Percentiles rank a stretch among this genome's conserved stretches.
phyloP scores from a whole-genome alignment of 2,888 invertebrate genomes.

The Bedellia somnulentella region DNA sequence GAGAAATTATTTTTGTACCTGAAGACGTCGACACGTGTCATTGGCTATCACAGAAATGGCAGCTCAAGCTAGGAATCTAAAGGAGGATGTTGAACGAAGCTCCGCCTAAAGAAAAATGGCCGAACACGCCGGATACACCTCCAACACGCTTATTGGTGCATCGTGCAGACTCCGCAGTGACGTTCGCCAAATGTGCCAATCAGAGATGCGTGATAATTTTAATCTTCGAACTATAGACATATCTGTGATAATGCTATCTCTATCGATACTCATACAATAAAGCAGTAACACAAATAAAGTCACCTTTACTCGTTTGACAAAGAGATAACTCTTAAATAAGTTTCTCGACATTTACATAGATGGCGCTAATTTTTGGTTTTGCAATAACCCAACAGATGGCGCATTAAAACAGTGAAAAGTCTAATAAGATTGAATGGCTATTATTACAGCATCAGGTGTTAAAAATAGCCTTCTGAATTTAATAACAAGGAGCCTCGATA shows the following conservation, averaged over 20 bases:
- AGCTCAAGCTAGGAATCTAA: conserved; percentile 55
- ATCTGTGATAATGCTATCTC: conserved; percentile 30
- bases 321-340: conserved; percentile 7
- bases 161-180: conserved; percentile 28
- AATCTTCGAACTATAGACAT: conserved; percentile 34
- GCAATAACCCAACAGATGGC: conserved; percentile 28
- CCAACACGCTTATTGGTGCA: conserved; percentile 33
- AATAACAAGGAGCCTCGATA: too few species aligned
- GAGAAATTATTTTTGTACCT: conserved; percentile 1
- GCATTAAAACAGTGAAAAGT: conserved; percentile 5
- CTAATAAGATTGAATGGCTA: conserved; percentile 6
- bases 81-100: conserved; percentile 43
- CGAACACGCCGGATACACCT: conserved; percentile 28
- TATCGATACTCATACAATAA: conserved; percentile 25
- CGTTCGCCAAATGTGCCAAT: conserved; percentile 37
- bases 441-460: conserved; percentile 11
- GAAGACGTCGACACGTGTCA: conserved; percentile 42
- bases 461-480: too few species aligned
- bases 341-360: conserved; percentile 16
- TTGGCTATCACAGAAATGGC: conserved; percentile 53
- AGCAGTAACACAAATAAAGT: conserved; percentile 21
- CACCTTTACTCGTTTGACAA: conserved; percentile 22
- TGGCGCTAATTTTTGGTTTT: conserved; percentile 32
- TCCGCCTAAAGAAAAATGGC: conserved; percentile 54
- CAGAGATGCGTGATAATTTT: conserved; percentile 29